A percentile compares a stretch with the other conserved stretches of the same genome.
phyloP scores from a whole-genome alignment of 2,797 vertebrate species.

The Cynopterus sphinx region DNA sequence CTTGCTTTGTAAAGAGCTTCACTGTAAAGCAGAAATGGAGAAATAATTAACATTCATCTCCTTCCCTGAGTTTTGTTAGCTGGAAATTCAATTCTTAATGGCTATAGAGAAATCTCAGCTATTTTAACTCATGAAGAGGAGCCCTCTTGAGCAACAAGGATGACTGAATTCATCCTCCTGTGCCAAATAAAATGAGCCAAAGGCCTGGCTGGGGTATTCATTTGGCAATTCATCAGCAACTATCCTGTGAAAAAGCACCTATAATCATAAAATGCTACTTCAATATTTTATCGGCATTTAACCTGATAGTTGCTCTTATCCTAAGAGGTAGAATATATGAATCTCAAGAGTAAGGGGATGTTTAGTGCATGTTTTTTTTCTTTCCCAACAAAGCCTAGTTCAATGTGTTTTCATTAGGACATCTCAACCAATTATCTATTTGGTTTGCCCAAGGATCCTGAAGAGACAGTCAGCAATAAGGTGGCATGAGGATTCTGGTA shows the following conservation, averaged over 20 bases:
- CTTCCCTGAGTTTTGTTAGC: neutral
- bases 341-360: neutral
- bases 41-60: slow-evolving; percentile 69
- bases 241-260: slow-evolving; percentile 7
- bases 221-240: slow-evolving; percentile 45
- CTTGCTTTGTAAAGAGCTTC: slow-evolving; percentile 73
- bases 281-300: slow-evolving; percentile 57
- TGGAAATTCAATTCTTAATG: slow-evolving; percentile 16
- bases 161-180: slow-evolving; percentile 7
- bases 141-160: neutral
- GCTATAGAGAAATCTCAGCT: neutral
- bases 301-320: neutral
- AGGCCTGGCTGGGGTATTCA: neutral
- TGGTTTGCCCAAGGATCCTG: neutral
- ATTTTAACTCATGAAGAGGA: slow-evolving; percentile 25
- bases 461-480: neutral
- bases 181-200: slow-evolving; percentile 23
- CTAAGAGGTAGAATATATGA: neutral
- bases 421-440: neutral
- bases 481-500: neutral
- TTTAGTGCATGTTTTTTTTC: neutral
- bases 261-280: slow-evolving; percentile 44
- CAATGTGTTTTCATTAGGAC: neutral
- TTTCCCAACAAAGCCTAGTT: neutral
- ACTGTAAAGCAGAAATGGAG: slow-evolving; percentile 46